Evolutionary conservation across 2,888 invertebrate genomes (phyloP), one percentile per base, ranked within the genome.

Genomic region (Selenia dentaria): DNA sequence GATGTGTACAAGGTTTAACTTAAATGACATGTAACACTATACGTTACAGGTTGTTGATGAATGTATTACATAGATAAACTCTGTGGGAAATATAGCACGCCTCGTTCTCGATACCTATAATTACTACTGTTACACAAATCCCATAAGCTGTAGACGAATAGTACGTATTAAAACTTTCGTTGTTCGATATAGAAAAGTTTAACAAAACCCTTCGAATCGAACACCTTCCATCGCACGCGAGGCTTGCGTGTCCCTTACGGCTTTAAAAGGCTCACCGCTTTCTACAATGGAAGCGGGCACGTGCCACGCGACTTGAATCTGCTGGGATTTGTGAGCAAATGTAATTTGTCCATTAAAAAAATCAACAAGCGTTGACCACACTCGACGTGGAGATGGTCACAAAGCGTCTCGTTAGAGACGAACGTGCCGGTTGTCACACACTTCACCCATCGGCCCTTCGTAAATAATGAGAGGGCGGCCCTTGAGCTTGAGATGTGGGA

Each of bases 361-460:
- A 86, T 84, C 81, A 84, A 83, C 83, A 81, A 81, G 73, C 74
- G 71, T 73, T 86, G 88, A 85, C 87, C 88, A 83, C 83, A 75
- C 80, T 79, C 69, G 78, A 81, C 56, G 65, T 68, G 70, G 74
- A 79, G 87, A 83, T 83, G 87, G 84, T 85, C 89, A 90, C 90
- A 90, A 90, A 89, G 83, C 86, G 83, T 89, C 91, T 91, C 91
- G 91, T 91, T 91, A 91, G 87, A 77, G 80, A 53, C 79, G 85
- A 79, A 90, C 90, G 90, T 90, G 90, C 87, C 87, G 83, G 78
- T 71, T 80, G 86, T 87, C 90, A 84, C 87, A 83, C 86, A 84
- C 87, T 85, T 83, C 83, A 86, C 71, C 83, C 81, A 81, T 83
- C 85, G 83, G 88, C 85, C 88, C 89, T 88, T 87, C 87, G 85